phyloP scores from a whole-genome alignment of 2,113 vertebrate species.

The Perca fluviatilis region DNA sequence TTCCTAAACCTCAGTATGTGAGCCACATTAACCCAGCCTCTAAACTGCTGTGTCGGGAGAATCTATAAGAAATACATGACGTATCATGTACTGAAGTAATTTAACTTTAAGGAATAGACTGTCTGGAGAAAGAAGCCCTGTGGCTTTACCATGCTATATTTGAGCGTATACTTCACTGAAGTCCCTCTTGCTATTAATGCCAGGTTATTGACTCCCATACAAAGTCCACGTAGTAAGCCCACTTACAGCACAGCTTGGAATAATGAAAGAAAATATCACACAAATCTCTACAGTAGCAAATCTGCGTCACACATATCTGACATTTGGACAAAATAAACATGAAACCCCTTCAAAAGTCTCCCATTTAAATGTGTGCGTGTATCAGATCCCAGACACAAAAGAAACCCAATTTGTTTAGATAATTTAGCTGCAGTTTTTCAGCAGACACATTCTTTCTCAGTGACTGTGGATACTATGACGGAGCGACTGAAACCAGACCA shows the following conservation, averaged over 20 bases:
- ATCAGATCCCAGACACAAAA: conserved; percentile 76
- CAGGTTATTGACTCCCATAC: conserved; percentile 2
- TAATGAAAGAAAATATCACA: conserved; percentile 48
- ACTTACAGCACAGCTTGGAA: conserved; percentile 33
- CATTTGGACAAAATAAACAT: conserved; percentile 44
- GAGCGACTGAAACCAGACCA: conserved; percentile 81
- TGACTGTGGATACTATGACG: conserved; percentile 84
- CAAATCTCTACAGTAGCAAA: conserved; percentile 43
- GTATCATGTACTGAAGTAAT: conserved; percentile 55
- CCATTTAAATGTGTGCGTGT: conserved; percentile 64
- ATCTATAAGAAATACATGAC: conserved; percentile 72
- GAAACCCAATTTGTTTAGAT: conserved; percentile 83
- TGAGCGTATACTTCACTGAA: conserved; percentile 20
- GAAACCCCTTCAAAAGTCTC: conserved; percentile 55
- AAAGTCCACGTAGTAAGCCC: conserved; percentile 5
- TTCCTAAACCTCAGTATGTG: conserved; percentile 79
- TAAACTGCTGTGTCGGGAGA: conserved; percentile 79
- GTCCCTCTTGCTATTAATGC: conserved; percentile 6
- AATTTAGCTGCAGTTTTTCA: conserved; percentile 77
- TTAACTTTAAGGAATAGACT: conserved; percentile 53
- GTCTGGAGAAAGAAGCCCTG: conserved; percentile 36
- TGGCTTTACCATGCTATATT: conserved; percentile 42
- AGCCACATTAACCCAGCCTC: conserved; percentile 68
- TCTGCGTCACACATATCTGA: conserved; percentile 36
- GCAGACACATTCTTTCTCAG: conserved; percentile 84